These are phyloP conservation scores for Nephrotoma flavescens DNA, from an alignment of 2,888 invertebrate genomes.

Conservation along the genomic window DNA sequence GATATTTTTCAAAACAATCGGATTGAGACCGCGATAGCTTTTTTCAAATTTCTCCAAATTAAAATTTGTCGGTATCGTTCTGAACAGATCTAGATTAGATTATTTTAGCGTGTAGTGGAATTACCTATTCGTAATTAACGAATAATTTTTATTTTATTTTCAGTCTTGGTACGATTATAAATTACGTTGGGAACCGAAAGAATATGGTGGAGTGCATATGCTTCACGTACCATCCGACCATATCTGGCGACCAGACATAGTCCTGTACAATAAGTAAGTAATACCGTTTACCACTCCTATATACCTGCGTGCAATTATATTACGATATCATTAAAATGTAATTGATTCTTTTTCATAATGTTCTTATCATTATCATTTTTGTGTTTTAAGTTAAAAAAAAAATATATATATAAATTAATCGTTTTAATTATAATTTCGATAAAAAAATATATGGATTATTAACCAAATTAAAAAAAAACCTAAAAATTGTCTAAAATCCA, in stretches of 20 bases:
- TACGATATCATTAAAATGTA: not conserved
- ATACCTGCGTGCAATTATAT: not conserved
- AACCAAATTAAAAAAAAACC: not conserved
- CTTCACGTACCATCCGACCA: conserved; percentile 74
- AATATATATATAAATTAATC: not conserved
- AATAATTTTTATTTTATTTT: conserved; percentile 17
- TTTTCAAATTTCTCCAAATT: no score
- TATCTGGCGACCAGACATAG: conserved; percentile 71
- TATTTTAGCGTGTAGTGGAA: no score
- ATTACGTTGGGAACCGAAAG: conserved; percentile 70
- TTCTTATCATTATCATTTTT: not conserved
- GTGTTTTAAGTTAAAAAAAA: not conserved
- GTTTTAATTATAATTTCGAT: not conserved
- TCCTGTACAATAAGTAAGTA: conserved; percentile 67
- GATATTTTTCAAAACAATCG: no score
- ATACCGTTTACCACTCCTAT: not conserved
- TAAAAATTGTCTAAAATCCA: not conserved
- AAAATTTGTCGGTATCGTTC: no score
- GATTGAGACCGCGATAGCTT: no score
- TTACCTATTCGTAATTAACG: no score
- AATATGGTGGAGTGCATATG: conserved; percentile 74
- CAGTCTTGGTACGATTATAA: conserved; percentile 82
- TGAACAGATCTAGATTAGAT: no score
- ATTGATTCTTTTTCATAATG: not conserved
- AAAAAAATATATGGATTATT: not conserved